Evolutionary conservation across 2,113 vertebrate species (phyloP), one percentile per base, ranked within the genome.

Genomic region (Nematolebias whitei): DNA sequence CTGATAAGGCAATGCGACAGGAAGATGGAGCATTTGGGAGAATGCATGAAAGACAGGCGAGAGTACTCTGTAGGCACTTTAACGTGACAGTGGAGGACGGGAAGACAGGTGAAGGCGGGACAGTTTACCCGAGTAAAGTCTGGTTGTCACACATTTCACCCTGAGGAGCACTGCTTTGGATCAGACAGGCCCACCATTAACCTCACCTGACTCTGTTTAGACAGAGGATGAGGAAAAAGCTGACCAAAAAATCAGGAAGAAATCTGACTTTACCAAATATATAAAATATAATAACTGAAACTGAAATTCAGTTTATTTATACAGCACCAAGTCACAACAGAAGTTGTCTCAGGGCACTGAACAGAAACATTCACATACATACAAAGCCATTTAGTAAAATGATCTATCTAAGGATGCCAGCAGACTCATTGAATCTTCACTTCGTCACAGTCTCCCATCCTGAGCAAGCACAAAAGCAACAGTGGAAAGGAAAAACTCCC

Each of bases 191-290:
- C 74, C 57, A 23, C 71, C 56, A 50, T 69, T 86, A 84, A 80
- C 78, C 68, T 68, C 40, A 19, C 16, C 43, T 76, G 83, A 84
- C 79, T 74, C 38, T 65, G 80, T 80, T 74, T 84, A 65, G 62
- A 73, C 48, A 80, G 57, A 6, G 9, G 56, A 56, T 62, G 58
- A 51, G 61, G 63, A 26, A 62, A 52, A 63, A 67, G 20, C 52
- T 48, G 52, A 29, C 45, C 48, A 67, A 71, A 49, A 20, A 44
- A 24, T 47, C 35, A 59, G 39, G 19, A 55, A 29, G 58, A 52
- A 23, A 38, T 40, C 50, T 54, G 39, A 29, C 72, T 74, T 79
- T 74, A 58, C 26, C 60, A 71, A 66, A n/a, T n/a, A n/a, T n/a
- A n/a, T n/a, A n/a, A n/a, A n/a, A n/a, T n/a, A n/a, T n/a, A n/a